Conservation (phyloP, 2,888 invertebrate species). For the Caenorhabditis sulstoni region DNA sequence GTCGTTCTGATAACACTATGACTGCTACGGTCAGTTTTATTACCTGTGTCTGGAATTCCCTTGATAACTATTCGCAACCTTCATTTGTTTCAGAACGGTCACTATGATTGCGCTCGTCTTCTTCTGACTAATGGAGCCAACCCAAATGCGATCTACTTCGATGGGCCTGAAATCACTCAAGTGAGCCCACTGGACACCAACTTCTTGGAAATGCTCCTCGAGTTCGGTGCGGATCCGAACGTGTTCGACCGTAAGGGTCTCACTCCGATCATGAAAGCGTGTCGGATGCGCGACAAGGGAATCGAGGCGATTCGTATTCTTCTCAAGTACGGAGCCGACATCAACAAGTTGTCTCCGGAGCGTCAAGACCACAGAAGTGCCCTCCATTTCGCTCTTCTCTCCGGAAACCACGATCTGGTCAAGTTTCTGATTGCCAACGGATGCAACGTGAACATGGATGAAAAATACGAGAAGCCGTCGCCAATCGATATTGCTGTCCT, state of each 20-base stretch:
- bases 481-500: constrained; percentile 91
- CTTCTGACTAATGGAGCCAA: constrained; percentile 90
- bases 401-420: constrained; percentile 86
- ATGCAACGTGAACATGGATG: constrained; percentile 85
- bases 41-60: not conserved
- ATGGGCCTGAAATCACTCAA: constrained; percentile 87
- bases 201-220: constrained; percentile 88
- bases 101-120: constrained; percentile 84
- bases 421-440: constrained; percentile 88
- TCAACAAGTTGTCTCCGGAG: constrained; percentile 89
- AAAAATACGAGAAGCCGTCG: constrained; percentile 86
- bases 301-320: constrained; percentile 84
- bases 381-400: constrained; percentile 90
- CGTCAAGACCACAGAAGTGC: constrained; percentile 91
- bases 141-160: constrained; percentile 87
- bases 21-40: not conserved
- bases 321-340: constrained; percentile 87
- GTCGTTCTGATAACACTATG: not conserved
- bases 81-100: constrained; percentile 68
- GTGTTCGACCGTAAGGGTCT: constrained; percentile 90
- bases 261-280: constrained; percentile 93
- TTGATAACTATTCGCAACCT: not conserved
- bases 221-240: constrained; percentile 91
- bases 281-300: constrained; percentile 87
- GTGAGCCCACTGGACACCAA: constrained; percentile 85